Base-by-base conservation (phyloP, 2,113 vertebrate species). In the Pontoporia blainvillei region DNA sequence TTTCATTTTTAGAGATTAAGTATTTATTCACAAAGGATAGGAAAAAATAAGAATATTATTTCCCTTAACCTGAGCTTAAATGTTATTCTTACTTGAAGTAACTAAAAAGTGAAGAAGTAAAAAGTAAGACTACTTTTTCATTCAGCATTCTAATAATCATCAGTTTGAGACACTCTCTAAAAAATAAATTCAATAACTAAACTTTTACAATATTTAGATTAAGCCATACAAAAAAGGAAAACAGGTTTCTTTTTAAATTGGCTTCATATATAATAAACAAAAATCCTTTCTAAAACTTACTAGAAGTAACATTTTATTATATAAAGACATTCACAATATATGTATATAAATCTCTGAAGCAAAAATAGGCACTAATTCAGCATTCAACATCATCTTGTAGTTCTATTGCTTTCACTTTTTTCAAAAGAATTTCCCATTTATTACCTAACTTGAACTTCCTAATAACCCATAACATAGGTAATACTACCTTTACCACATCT, bases 351-450 rank as follows among this genome's bases (percentile, higher is more conserved):
- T 93, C 49, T 81, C 64, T 85, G 8, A 92, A 73, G 49, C 81
- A 29, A 90, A 98, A 92, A 92, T 20, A 79, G 82, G 36, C 69
- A 95, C 6, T 86, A 94, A 95, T 92, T 81, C 29, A 81, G 64
- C 62, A 93, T 61, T 95, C 57, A 69, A 69, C 27, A 86, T 46
- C 83, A 94, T 61, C 75, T 76, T 89, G 2, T 52, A 69, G 71
- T 96, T 66, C 75, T 71, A 75, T 5, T 95, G n/a, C 49, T 95
- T 97, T 95, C 66, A 79, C 12, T 59, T 94, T 89, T 94, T 94
- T 87, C 66, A 92, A 96, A 64, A 95, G 49, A 90, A 76, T 76
- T 93, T 96, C 52, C 25, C 46, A 86, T 66, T 71, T 90, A 90
- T 85, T 92, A 96, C 41, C 39, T 87, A 95, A 76, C 14, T 61